Percentiles rank a stretch among this genome's conserved stretches.
These are phyloP conservation scores for Drosophila fulvimacula DNA, from an alignment of 2,888 invertebrate genomes.

Conservation along the genomic window DNA sequence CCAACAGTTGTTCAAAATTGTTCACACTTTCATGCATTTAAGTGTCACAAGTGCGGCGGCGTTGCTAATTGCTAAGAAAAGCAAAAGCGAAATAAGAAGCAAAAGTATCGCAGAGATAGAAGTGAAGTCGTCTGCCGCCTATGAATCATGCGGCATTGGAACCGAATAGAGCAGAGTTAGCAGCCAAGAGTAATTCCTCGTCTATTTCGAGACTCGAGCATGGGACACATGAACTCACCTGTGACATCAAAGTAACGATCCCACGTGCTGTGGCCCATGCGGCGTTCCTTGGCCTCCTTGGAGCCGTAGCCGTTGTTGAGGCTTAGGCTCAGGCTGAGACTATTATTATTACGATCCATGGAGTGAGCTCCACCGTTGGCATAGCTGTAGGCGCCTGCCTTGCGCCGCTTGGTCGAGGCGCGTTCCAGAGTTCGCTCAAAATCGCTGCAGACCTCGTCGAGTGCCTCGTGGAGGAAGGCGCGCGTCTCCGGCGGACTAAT, in stretches of 20 bases:
- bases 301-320: slow-evolving; percentile 48
- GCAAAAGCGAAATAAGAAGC: slow-evolving; percentile 39
- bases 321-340: slow-evolving; percentile 56
- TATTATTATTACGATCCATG: slow-evolving; percentile 82
- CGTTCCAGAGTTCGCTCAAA: slow-evolving; percentile 89
- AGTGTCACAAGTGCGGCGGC: slow-evolving; percentile 71
- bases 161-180: slow-evolving; percentile 10
- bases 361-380: slow-evolving; percentile 40
- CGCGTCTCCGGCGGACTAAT: slow-evolving; percentile 83
- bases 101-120: slow-evolving; percentile 71
- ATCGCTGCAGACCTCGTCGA: slow-evolving; percentile 88
- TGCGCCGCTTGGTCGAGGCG: slow-evolving; percentile 84
- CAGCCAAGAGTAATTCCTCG: slow-evolving; percentile 48
- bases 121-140: slow-evolving; percentile 37
- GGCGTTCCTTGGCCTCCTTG: slow-evolving; percentile 55
- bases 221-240: slow-evolving; percentile 70
- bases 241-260: slow-evolving; percentile 75
- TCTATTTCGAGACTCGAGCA: slow-evolving; percentile 41
- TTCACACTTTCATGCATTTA: slow-evolving; percentile 78
- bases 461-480: slow-evolving; percentile 85
- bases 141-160: slow-evolving; percentile 59
- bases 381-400: slow-evolving; percentile 48
- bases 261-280: slow-evolving; percentile 64
- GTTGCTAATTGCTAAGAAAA: slow-evolving; percentile 71
- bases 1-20: slow-evolving; percentile 61